Percentiles rank a stretch among this genome's conserved stretches.
These are phyloP conservation scores for Torymus auratus DNA, from an alignment of 2,888 invertebrate species.

Conservation along the genomic window DNA sequence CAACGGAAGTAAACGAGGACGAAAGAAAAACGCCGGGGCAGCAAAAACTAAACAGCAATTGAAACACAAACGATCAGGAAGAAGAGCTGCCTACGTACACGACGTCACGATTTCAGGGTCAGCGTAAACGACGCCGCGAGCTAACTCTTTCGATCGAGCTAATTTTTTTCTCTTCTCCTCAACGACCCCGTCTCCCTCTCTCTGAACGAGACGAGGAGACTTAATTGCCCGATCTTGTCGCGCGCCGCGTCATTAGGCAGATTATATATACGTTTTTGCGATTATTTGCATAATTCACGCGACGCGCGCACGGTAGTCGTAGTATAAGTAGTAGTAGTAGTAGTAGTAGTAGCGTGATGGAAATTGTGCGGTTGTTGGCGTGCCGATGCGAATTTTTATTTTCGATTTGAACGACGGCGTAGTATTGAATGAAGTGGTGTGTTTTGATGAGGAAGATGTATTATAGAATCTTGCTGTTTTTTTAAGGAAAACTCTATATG, in stretches of 20 bases:
- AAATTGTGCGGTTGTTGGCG: too few relatives aligned
- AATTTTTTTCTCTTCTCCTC: constrained; percentile 13
- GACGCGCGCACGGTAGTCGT: too few relatives aligned
- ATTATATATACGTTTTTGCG: not conserved
- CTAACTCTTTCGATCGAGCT: not conserved
- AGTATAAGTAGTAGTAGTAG: too few relatives aligned
- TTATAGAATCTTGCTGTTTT: too few relatives aligned
- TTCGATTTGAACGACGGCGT: too few relatives aligned
- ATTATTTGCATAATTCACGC: constrained; percentile 16
- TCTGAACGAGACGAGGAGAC: not conserved
- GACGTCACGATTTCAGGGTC: constrained; percentile 40
- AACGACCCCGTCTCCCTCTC: not conserved
- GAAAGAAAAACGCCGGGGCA: not conserved
- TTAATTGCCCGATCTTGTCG: constrained; percentile 4
- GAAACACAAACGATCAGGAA: constrained; percentile 18
- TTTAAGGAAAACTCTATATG: too few relatives aligned
- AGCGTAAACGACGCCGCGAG: constrained; percentile 14
- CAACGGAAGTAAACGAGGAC: not conserved
- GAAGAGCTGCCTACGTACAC: constrained; percentile 31
- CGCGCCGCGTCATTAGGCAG: constrained; percentile 1
- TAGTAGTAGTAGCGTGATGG: too few relatives aligned
- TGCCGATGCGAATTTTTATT: too few relatives aligned
- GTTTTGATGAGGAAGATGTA: too few relatives aligned
- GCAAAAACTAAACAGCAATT: not conserved
- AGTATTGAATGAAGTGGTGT: too few relatives aligned